A percentile compares a stretch with the other conserved stretches of the same genome.
Evolutionary conservation across 1,140 invertebrate species (phyloP).

Genomic region (Mya arenaria): DNA sequence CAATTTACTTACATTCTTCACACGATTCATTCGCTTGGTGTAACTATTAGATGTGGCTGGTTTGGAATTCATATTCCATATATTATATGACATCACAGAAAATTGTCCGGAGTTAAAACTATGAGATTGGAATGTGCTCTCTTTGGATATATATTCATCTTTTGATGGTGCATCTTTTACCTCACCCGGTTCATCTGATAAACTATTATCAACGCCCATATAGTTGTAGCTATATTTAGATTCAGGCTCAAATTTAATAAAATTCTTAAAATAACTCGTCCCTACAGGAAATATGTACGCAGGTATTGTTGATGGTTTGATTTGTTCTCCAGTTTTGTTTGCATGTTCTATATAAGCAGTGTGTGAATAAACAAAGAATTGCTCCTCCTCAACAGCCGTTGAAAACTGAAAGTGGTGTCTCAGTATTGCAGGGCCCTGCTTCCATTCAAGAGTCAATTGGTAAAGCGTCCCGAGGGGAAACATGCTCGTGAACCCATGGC

Average conservation of each 20-base stretch:
- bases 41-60: slow-evolving; percentile 32
- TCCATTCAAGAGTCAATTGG: slow-evolving; percentile 36
- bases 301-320: neutral
- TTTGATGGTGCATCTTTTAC: too few species aligned
- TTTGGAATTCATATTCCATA: slow-evolving; percentile 59
- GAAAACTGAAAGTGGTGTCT: too few species aligned
- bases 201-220: too few species aligned
- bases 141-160: too few species aligned
- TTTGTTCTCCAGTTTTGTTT: neutral
- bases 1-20: slow-evolving; percentile 39
- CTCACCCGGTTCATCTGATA: too few species aligned
- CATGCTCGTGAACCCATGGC: slow-evolving; percentile 20
- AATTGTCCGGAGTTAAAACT: too few species aligned
- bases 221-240: too few species aligned
- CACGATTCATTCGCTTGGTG: slow-evolving; percentile 38
- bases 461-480: slow-evolving; percentile 21
- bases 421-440: too few species aligned
- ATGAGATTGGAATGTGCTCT: too few species aligned
- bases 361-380: slow-evolving; percentile 47
- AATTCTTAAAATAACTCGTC: slow-evolving; percentile 31
- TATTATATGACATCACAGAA: slow-evolving; percentile 62
- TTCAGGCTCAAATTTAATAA: neutral
- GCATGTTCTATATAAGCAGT: slow-evolving; percentile 4
- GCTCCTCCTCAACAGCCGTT: too few species aligned
- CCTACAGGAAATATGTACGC: slow-evolving; percentile 4